phyloP scores from a whole-genome alignment of 1,140 invertebrate species.

The Ceratosolen fusciceps region DNA sequence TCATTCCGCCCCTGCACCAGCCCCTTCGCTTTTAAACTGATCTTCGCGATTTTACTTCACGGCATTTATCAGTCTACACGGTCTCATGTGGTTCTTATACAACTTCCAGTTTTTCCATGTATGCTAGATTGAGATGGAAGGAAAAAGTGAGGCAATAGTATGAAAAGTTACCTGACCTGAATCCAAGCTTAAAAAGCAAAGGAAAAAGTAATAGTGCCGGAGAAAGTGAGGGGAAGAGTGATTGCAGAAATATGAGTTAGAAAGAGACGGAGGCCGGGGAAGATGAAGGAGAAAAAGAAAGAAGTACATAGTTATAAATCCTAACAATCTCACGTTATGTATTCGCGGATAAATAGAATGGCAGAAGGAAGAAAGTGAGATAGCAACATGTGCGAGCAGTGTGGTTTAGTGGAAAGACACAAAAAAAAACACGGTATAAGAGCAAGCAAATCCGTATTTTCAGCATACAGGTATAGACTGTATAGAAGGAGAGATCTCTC shows the following conservation, averaged over 20 bases:
- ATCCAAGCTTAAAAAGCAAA: slow-evolving; percentile 11
- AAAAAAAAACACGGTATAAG: background rate
- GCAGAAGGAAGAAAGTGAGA: background rate
- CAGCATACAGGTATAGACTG: background rate
- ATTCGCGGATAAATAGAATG: background rate
- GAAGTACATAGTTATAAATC: slow-evolving; percentile 23
- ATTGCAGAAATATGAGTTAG: no score
- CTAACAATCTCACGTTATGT: background rate
- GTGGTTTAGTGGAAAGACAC: background rate
- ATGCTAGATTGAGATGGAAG: background rate
- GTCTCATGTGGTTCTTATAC: no score
- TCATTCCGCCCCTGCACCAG: no score
- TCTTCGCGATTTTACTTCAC: no score
- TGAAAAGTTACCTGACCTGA: slow-evolving; percentile 13
- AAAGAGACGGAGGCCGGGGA: no score
- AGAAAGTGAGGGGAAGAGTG: no score
- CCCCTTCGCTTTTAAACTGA: no score
- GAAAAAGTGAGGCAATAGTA: background rate
- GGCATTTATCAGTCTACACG: no score
- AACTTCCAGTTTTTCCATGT: no score
- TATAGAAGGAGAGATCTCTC: background rate
- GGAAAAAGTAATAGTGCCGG: no score
- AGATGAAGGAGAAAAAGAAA: background rate
- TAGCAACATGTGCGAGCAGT: background rate
- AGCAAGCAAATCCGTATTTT: slow-evolving; percentile 6